Conservation (phyloP, 1,140 invertebrate species). For the Leptinotarsa texana region DNA sequence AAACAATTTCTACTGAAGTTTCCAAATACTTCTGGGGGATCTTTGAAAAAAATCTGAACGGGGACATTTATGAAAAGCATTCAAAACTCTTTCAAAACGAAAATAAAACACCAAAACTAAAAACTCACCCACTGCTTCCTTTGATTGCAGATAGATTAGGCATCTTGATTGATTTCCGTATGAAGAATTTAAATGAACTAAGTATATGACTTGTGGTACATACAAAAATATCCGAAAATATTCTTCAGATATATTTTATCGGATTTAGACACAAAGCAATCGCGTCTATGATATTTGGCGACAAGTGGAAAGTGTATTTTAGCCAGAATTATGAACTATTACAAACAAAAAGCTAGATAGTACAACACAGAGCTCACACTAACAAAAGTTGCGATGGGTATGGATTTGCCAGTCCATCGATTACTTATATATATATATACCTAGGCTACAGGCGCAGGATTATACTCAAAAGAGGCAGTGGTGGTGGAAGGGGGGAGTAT, state of each 20-base stretch:
- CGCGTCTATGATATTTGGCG: constrained; percentile 46
- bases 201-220: constrained; percentile 55
- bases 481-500: too few species aligned
- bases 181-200: constrained; percentile 37
- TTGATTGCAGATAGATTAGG: constrained; percentile 43
- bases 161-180: constrained; percentile 41
- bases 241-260: constrained; percentile 48
- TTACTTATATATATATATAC: not conserved
- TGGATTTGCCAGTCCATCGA: not conserved
- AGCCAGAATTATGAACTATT: constrained; percentile 32
- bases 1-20: too few species aligned
- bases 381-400: not conserved
- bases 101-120: not conserved
- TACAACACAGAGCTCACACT: not conserved
- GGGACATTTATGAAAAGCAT: too few species aligned
- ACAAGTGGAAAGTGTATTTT: constrained; percentile 40
- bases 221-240: constrained; percentile 53
- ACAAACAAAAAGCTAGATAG: not conserved
- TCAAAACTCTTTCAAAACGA: not conserved
- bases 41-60: too few species aligned
- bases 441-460: too few species aligned
- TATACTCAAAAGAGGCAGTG: too few species aligned
- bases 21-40: too few species aligned
- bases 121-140: constrained; percentile 24
- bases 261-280: constrained; percentile 50